These are phyloP conservation scores for Cinclus cinclus DNA, from an alignment of 2,113 vertebrate genomes.

Conservation along the genomic window DNA sequence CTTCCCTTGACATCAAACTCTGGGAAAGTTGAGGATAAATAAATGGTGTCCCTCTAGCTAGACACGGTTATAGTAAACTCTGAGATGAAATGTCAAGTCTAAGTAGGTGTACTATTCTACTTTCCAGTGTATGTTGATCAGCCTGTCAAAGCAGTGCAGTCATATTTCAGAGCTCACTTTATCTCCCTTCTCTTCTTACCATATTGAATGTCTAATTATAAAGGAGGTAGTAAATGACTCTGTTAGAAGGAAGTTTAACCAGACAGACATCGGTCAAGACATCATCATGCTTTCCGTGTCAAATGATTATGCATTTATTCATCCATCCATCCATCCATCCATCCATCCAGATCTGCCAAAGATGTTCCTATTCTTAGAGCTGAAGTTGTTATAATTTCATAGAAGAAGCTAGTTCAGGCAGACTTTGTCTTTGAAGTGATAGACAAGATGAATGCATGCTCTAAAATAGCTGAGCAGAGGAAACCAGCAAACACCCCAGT, in stretches of 20 bases:
- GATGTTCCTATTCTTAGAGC: not conserved
- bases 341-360: not conserved
- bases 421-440: not conserved
- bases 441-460: not conserved
- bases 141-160: not conserved
- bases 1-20: not conserved
- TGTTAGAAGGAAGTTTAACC: conserved; percentile 20
- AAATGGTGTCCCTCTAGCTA: conserved; percentile 1
- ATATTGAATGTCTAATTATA: conserved; percentile 31
- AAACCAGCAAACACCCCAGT: not conserved
- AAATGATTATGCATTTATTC: not conserved
- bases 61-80: not conserved
- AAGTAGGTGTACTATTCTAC: not conserved
- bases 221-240: not conserved
- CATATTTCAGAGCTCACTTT: conserved; percentile 30
- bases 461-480: not conserved
- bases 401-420: not conserved
- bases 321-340: not conserved
- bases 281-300: not conserved
- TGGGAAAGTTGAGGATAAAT: not conserved
- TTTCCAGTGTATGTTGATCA: not conserved
- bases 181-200: conserved; percentile 26
- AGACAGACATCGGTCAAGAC: not conserved
- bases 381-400: not conserved
- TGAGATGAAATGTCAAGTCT: conserved; percentile 17